phyloP scores from a whole-genome alignment of 2,113 vertebrate genomes.

The Desmodus rotundus region DNA sequence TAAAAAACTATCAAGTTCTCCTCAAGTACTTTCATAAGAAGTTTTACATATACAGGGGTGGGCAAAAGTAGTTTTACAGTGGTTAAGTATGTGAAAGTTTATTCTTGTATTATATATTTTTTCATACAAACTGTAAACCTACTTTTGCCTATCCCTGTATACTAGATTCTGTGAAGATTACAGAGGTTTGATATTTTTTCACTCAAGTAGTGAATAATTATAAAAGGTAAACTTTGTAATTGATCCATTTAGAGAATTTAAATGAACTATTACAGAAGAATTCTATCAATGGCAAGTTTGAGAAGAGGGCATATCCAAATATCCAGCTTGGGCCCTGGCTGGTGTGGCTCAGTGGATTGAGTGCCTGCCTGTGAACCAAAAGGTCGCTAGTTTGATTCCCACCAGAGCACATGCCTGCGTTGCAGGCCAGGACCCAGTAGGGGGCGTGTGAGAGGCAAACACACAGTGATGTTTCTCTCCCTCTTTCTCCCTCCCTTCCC shows the following conservation, averaged over 20 bases:
- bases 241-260: not conserved
- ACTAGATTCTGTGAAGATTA: not conserved
- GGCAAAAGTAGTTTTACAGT: too few relatives aligned
- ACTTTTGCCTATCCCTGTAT: not conserved
- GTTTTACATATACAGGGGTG: not conserved
- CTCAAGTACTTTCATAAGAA: slow-evolving; percentile 5
- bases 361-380: too few relatives aligned
- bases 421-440: too few relatives aligned
- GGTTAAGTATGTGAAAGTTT: too few relatives aligned
- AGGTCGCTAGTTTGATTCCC: too few relatives aligned
- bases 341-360: too few relatives aligned
- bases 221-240: slow-evolving; percentile 23
- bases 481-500: too few relatives aligned
- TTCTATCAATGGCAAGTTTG: not conserved
- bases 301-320: not conserved
- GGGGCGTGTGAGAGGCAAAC: too few relatives aligned
- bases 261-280: slow-evolving; percentile 45
- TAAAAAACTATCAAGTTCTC: slow-evolving; percentile 19
- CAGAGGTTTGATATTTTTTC: slow-evolving; percentile 10
- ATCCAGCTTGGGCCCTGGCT: not conserved
- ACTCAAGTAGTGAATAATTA: not conserved
- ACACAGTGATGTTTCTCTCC: too few relatives aligned
- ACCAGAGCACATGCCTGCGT: too few relatives aligned
- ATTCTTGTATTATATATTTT: too few relatives aligned
- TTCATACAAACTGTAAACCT: too few relatives aligned